A percentile compares a stretch with the other conserved stretches of the same genome.
These are phyloP conservation scores for Pteropus rufus DNA, from an alignment of 2,797 vertebrate species.

Conservation along the genomic window DNA sequence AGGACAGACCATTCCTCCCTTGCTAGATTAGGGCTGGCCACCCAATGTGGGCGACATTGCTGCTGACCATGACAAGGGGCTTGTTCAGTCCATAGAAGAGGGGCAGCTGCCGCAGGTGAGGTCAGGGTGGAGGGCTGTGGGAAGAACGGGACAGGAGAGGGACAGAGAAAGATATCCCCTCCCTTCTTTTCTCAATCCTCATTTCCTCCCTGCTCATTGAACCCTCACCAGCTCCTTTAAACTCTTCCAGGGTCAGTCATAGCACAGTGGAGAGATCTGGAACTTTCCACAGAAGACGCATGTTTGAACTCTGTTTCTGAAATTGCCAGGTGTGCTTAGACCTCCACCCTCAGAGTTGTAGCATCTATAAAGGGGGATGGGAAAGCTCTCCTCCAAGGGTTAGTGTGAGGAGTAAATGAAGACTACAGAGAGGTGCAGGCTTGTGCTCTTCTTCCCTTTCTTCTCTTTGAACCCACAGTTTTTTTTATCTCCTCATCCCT, in stretches of 20 bases:
- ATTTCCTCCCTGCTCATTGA: not conserved
- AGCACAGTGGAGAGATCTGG: not conserved
- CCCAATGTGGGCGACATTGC: no score
- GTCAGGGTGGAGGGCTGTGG: not conserved
- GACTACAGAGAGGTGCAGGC: not conserved
- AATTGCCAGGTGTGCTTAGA: not conserved
- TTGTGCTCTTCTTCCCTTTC: not conserved
- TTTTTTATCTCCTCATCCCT: not conserved
- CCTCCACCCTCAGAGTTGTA: not conserved
- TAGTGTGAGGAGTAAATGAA: not conserved
- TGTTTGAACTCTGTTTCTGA: not conserved
- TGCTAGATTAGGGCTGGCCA: not conserved
- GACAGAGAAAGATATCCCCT: not conserved
- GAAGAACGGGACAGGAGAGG: no score
- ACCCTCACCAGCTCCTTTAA: not conserved
- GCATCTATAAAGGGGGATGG: not conserved
- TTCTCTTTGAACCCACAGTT: not conserved
- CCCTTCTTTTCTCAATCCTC: not conserved
- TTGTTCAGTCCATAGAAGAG: not conserved
- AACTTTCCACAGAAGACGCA: not conserved
- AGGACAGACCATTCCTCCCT: not conserved
- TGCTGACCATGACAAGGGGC: not conserved
- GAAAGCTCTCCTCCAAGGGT: not conserved
- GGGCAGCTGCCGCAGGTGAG: not conserved
- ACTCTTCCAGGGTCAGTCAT: not conserved